Base-by-base conservation (phyloP, 2,888 invertebrate genomes). In the Athalia circularis region DNA sequence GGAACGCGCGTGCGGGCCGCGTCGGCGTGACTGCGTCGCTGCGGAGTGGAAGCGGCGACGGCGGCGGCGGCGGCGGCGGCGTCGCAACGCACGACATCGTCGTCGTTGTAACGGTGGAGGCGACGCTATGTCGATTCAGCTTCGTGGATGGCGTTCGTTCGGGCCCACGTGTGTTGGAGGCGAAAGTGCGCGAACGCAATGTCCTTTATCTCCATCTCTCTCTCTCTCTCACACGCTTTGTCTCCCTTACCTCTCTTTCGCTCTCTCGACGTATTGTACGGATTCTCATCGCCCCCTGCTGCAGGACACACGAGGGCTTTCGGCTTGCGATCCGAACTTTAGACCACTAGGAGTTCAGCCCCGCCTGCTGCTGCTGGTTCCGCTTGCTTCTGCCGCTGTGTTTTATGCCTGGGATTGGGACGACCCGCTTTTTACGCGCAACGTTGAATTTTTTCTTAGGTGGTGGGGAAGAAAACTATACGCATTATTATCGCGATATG, bases 251-350 rank as follows among this genome's bases (percentile, higher is more conserved):
- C 64, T 64, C 64, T 43, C 9, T 64, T 13, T 29, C 64, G 15
- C 29, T 43, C 29, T 11, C 64, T 13, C 29, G 11, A 64, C 64
- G 29, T 43, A 11, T 13, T 43, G 6, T 64, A 64, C 15, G 64
- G 70, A 80, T 78, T 80, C 77, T 78, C 29, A 29, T 80, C 54
- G 81, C 83, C 79, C 78, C 79, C 77, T 77, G 79, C 78, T 78
- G 79, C 81, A 78, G 79, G 79, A 74, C 61, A 74, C 80, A 80
- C 77, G 79, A 11, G 81, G 85, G 85, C 86, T 85, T 86, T 86
- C 86, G 86, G 83, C 88, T 88, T 87, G 84, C 81, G 81, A 78
- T 80, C 80, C 70, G 77, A 47, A 62, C 72, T 65, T 81, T 84
- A 83, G 85, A 85, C 77, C 77, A 70, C 77, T 77, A 77, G 77